Base-by-base conservation (phyloP, 2,888 invertebrate species). In the Cheilosia vernalis region DNA sequence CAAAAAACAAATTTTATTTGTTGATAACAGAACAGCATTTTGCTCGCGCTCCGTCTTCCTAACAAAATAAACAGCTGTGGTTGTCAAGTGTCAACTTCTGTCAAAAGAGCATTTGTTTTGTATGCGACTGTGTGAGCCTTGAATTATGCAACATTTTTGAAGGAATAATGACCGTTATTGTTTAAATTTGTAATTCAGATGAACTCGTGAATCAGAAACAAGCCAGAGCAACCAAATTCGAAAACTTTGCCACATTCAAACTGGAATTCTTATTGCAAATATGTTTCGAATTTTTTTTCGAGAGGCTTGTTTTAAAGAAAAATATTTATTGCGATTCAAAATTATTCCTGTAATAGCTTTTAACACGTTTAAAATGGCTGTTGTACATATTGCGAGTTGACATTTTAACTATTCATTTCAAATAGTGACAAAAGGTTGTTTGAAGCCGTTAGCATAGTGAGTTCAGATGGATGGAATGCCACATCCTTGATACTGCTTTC, bases 351-450 rank as follows among this genome's bases (percentile, higher is more conserved):
- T 21, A 1, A 21, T 1, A 21, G 21, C 21, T 21, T 24, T 24
- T 24, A 24, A 24, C 24, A 4, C 5, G 24, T 5, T 5, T 5
- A 24, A 24, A 24, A 24, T 24, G 24, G 3, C 4, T 4, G 24
- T 24, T 5, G 24, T 24, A 4, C 24, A 27, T 5, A 27, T 27
- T 30, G n/a, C n/a, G 7, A 30, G 7, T 30, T 30, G 9, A 30
- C 30, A 47, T 2, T 47, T 47, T 19, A 33, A 9, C 19, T 33
- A 37, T 10, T n/a, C 10, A 67, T 19, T 40, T 99, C 99, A 47
- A 99, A 99, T 82, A 99, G 93, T 92, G 96, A 99, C 76, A 99
- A 94, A 89, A 96, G 96, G 92, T 98, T 99, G 92, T 98, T 98
- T 53, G 98, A 97, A 13, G 95, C 97, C 0, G 99, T 99, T 42